Base-by-base conservation (phyloP, 1,140 invertebrate species). In the Zophobas morio region DNA sequence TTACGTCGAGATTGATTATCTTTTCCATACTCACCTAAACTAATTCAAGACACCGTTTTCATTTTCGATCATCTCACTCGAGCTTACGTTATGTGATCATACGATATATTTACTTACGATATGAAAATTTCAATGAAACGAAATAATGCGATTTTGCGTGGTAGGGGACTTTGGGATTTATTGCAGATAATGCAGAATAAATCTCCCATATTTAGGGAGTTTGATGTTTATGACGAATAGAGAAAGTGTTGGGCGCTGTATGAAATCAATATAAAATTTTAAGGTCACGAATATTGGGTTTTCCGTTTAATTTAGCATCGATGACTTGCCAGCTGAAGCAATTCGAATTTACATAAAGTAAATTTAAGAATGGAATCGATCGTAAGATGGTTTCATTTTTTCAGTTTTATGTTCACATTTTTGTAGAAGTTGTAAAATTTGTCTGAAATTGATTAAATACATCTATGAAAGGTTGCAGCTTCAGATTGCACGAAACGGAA, bases 251-350 rank as follows among this genome's bases (percentile, higher is more conserved):
- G 37, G 56, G 37, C 36, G 35, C 56, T 60, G 34, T n/a, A 60
- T 60, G 37, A 60, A 60, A 60, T 60, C 56, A 39, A 60, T 60
- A 60, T 39, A 60, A 60, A 60, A 36, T 60, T 60, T 60, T 60
- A 60, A 60, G 56, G 56, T 60, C 56, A 60, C 56, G 56, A 60
- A 39, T 60, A 60, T 60, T 60, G 56, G 35, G 56, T 60, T 60
- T 60, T 60, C 56, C 56, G 56, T 60, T 60, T 60, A 60, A 60
- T 60, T 60, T 60, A 60, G 56, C 56, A 60, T 60, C 56, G 56
- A 60, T 60, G 56, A 60, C 35, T 60, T 36, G 56, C 56, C 56
- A 60, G 37, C 56, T 35, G 56, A 60, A n/a, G 56, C 56, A 60
- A 60, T 60, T 60, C 37, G 56, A 60, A 60, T 60, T 60, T 60